Conservation (phyloP, 1,140 invertebrate genomes). For the Whitmania pigra region DNA sequence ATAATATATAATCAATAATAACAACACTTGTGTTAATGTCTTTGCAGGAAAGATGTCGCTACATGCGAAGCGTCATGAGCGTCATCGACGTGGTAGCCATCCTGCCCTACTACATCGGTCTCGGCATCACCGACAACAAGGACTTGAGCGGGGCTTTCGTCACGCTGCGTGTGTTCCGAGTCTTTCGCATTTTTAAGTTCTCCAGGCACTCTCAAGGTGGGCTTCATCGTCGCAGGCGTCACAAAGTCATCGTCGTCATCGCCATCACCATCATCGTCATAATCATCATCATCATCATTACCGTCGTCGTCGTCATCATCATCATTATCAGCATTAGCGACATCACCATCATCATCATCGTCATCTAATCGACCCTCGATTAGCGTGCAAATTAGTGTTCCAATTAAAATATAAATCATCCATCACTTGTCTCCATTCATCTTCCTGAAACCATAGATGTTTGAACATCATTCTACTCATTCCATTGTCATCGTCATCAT, state of each 20-base stretch:
- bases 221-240: background rate
- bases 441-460: no score
- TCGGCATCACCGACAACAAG: conserved; percentile 91
- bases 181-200: conserved; percentile 98
- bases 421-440: no score
- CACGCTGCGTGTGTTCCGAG: conserved; percentile 91
- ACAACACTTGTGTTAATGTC: no score
- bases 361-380: background rate
- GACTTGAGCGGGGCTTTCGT: conserved; percentile 98
- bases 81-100: conserved; percentile 99
- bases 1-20: no score
- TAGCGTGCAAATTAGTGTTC: no score
- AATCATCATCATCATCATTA: background rate
- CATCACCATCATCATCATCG: conserved; percentile 1
- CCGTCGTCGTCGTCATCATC: background rate
- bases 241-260: conserved; percentile 1
- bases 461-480: no score
- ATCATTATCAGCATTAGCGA: conserved; percentile 9
- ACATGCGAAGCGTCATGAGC: conserved; percentile 92
- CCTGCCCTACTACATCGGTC: conserved; percentile 94
- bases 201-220: conserved; percentile 84
- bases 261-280: conserved; percentile 13
- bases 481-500: conserved; percentile 1
- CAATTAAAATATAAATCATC: no score
- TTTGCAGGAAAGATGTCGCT: conserved; percentile 74